These are phyloP conservation scores for Eurytoma californica DNA, from an alignment of 2,888 invertebrate species.

Conservation along the genomic window DNA sequence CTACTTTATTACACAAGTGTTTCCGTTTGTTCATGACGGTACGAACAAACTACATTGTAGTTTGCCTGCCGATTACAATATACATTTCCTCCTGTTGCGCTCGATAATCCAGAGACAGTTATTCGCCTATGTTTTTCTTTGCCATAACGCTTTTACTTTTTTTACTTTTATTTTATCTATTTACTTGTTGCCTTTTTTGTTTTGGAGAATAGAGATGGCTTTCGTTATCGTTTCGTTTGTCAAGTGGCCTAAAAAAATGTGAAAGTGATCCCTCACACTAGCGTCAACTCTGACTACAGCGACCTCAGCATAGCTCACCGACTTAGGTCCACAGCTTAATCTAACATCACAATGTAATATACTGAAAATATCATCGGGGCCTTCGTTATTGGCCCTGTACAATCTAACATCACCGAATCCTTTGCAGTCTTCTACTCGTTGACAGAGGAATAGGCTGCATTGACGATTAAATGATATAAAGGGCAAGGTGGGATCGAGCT, in stretches of 20 bases:
- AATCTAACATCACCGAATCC: constrained; percentile 56
- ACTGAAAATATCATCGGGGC: constrained; percentile 66
- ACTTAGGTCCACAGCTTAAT: constrained; percentile 72
- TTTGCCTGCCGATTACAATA: constrained; percentile 73
- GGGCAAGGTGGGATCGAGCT: constrained; percentile 46
- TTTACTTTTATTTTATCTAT: no score
- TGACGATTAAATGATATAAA: constrained; percentile 40
- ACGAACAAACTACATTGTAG: constrained; percentile 75
- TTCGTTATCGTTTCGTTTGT: constrained; percentile 32
- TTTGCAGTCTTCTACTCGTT: constrained; percentile 53
- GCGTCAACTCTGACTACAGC: constrained; percentile 70
- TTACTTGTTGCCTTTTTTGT: constrained; percentile 34
- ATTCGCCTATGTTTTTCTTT: constrained; percentile 62
- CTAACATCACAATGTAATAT: constrained; percentile 75
- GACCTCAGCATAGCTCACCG: constrained; percentile 72
- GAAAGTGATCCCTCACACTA: constrained; percentile 70
- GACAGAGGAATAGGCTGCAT: constrained; percentile 54
- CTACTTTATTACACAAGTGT: constrained; percentile 75
- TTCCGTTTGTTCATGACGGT: constrained; percentile 72
- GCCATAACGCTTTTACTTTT: constrained; percentile 25
- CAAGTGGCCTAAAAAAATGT: constrained; percentile 65
- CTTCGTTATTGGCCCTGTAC: constrained; percentile 59
- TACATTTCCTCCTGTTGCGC: constrained; percentile 67
- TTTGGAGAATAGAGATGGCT: constrained; percentile 62
- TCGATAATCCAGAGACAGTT: constrained; percentile 68